Percentiles rank a stretch among this genome's conserved stretches.
These are phyloP conservation scores for Holothuria scabra DNA, from an alignment of 53 echinoderm and acorn worm genomes.

Conservation along the genomic window DNA sequence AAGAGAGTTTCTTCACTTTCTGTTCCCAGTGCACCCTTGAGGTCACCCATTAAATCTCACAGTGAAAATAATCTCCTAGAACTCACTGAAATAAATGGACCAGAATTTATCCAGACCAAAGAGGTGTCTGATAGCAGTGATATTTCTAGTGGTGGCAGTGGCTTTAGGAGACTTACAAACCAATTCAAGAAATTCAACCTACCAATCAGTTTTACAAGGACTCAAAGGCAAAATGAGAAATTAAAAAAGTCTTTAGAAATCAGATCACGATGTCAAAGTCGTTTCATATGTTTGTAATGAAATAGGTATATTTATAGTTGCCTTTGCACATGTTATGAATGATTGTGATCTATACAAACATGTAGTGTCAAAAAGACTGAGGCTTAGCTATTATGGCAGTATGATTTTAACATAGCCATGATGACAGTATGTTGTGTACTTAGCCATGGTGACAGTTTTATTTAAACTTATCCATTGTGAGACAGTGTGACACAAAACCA, in stretches of 20 bases:
- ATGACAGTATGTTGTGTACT: no score
- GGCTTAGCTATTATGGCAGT: no score
- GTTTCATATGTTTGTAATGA: constrained; percentile 87
- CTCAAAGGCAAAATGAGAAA: constrained; percentile 84
- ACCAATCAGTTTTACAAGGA: constrained; percentile 48
- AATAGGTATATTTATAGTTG: not conserved
- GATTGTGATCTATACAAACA: no score
- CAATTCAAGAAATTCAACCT: constrained; percentile 75
- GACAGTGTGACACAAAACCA: no score
- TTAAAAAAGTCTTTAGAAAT: constrained; percentile 76
- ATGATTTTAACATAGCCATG: no score
- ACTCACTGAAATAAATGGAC: constrained; percentile 44
- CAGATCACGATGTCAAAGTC: constrained; percentile 80
- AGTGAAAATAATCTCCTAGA: constrained; percentile 96
- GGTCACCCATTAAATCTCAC: constrained; percentile 84
- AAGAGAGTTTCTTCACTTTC: constrained; percentile 21
- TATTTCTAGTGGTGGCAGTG: constrained; percentile 48
- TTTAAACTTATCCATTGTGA: no score
- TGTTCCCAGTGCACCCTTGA: constrained; percentile 12
- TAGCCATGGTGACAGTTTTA: no score
- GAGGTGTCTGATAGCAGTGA: constrained; percentile 40
- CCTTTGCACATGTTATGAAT: no score
- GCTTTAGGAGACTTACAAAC: constrained; percentile 66
- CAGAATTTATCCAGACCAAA: constrained; percentile 16
- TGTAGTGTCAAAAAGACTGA: no score